Evolutionary conservation across 2,888 invertebrate genomes (phyloP), one percentile per base, ranked within the genome.

Genomic region (Hemithea aestivaria): DNA sequence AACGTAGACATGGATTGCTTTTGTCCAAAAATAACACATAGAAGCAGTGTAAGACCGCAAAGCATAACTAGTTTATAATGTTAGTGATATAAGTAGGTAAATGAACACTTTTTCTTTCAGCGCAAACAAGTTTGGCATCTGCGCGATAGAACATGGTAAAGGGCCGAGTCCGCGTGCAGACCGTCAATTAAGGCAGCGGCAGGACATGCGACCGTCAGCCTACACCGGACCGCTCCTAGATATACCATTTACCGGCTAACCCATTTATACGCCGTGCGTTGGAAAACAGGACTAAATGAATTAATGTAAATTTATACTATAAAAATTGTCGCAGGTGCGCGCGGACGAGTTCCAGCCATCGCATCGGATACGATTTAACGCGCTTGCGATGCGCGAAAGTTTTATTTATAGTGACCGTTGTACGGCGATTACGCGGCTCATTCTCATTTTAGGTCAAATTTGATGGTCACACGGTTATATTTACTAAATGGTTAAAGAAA

Each of bases 301-400:
- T 87, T 84, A 83, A 87, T 85, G 85, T 79, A 83, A 87, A 87
- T 85, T 77, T 85, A 87, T 85, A 84, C 87, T 79, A 83, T 87
- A 85, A 85, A 87, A 87, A 85, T 83, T 85, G 85, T 87, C 84
- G 85, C 87, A 87, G 87, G 87, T 87, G 87, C 82, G 66, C 56
- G 43, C 56, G 65, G 84, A 84, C 87, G 73, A 75, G 85, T 87
- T 85, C 75, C 79, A 80, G 64, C 73, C 74, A 73, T 44, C 40
- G 46, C 73, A 74, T 69, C 67, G 75, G 76, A 74, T 81, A 76
- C 85, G 83, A 81, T 82, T 84, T 83, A 83, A 80, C 82, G 82
- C 75, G 79, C 73, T 79, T 78, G 73, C 73, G 64, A 64, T 58
- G 77, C 69, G 64, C 62, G 74, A 76, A 79, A 76, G 70, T 79